A percentile compares a stretch with the other conserved stretches of the same genome.
Conservation (phyloP, 2,888 invertebrate genomes). For the Esperia sulphurella region DNA sequence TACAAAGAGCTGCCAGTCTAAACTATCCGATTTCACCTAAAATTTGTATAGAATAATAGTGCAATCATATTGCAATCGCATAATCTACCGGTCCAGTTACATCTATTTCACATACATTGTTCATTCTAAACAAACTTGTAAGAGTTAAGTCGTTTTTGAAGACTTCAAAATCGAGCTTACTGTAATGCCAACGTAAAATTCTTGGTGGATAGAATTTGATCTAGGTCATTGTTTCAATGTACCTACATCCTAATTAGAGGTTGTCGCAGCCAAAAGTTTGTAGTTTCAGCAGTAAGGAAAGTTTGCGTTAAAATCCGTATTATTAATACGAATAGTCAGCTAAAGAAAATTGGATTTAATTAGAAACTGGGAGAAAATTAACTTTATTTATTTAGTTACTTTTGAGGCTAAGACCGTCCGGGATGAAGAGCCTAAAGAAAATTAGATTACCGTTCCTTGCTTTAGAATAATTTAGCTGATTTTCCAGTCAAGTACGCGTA, state of each 20-base stretch:
- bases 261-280: constrained; percentile 37
- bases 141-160: not conserved
- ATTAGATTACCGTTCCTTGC: no score
- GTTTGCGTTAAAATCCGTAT: constrained; percentile 33
- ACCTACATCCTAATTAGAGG: constrained; percentile 43
- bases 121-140: not conserved
- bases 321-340: constrained; percentile 15
- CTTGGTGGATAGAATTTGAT: not conserved
- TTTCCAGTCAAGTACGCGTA: no score
- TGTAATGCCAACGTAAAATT: not conserved
- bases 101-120: no score
- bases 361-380: not conserved
- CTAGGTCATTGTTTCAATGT: constrained; percentile 24
- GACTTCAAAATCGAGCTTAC: not conserved
- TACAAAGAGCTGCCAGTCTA: no score
- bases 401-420: no score
- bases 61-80: no score
- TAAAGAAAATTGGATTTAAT: not conserved
- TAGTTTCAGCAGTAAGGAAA: constrained; percentile 35
- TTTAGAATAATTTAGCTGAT: no score
- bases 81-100: no score
- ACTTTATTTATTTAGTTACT: not conserved
- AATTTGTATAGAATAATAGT: no score
- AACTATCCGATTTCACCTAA: not conserved
- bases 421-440: no score